Conservation (phyloP, 1,140 invertebrate species). For the Calycopis cecrops region DNA sequence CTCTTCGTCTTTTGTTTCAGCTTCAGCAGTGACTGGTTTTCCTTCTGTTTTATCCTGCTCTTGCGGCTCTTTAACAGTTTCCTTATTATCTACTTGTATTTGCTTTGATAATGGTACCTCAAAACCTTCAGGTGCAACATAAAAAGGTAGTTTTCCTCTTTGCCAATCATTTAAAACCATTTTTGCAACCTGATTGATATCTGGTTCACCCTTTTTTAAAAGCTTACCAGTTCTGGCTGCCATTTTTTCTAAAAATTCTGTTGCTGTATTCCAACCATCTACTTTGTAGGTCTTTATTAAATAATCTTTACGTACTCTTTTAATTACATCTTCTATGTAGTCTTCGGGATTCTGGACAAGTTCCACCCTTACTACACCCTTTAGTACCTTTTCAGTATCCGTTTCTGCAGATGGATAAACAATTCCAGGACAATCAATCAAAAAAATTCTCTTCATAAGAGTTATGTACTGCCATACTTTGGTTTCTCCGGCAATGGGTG, state of each 20-base stretch:
- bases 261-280: conserved; percentile 83
- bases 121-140: conserved; percentile 88
- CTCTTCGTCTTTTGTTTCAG: conserved; percentile 30
- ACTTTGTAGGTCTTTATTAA: conserved; percentile 95
- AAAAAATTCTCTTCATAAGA: conserved; percentile 96
- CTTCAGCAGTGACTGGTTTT: conserved; percentile 24
- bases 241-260: conserved; percentile 95
- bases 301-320: conserved; percentile 93
- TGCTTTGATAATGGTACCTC: conserved; percentile 77
- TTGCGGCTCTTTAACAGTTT: conserved; percentile 22
- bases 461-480: conserved; percentile 99
- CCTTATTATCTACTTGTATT: conserved; percentile 32
- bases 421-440: conserved; percentile 99
- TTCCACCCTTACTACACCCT: conserved; percentile 96
- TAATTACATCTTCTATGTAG: conserved; percentile 91
- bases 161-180: conserved; percentile 99
- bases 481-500: conserved; percentile 99
- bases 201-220: conserved; percentile 96
- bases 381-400: conserved; percentile 97
- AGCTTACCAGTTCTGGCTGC: conserved; percentile 92
- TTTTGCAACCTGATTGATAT: conserved; percentile 90
- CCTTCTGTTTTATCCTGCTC: conserved; percentile 29
- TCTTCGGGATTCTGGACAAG: conserved; percentile 95
- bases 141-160: conserved; percentile 97
- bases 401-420: conserved; percentile 96